A percentile compares a stretch with the other conserved stretches of the same genome.
Conservation (phyloP, 2,888 invertebrate genomes). For the Formica aserva region DNA sequence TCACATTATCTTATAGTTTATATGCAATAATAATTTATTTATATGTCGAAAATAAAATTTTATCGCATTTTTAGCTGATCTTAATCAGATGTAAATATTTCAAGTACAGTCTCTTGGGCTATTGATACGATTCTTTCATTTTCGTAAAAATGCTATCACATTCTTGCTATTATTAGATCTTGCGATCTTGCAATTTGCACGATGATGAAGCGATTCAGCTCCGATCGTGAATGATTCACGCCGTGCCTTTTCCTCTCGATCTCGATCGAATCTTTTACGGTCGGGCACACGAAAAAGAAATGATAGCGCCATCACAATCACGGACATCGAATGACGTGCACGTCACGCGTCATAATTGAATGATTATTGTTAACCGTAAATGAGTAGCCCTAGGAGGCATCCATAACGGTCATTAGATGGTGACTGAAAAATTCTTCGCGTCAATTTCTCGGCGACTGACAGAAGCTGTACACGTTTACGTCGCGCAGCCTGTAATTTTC, state of each 20-base stretch:
- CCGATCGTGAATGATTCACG: conserved; percentile 34
- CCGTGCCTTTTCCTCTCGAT: conserved; percentile 7
- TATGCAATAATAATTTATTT: not conserved
- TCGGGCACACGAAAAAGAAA: conserved; percentile 25
- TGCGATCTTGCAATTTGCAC: conserved; percentile 52
- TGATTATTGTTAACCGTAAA: conserved; percentile 80
- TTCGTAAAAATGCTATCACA: conserved; percentile 24
- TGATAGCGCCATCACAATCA: conserved; percentile 40
- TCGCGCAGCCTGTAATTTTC: conserved; percentile 73
- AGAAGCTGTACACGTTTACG: conserved; percentile 59
- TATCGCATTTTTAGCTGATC: not conserved
- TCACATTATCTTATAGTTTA: not conserved
- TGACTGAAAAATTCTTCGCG: conserved; percentile 66
- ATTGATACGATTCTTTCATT: not conserved
- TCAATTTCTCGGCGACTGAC: conserved; percentile 59
- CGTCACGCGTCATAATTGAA: conserved; percentile 82
- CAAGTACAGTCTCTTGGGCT: not conserved
- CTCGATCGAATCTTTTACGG: conserved; percentile 30
- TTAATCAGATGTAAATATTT: not conserved
- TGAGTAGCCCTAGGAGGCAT: conserved; percentile 70
- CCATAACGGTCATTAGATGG: conserved; percentile 65
- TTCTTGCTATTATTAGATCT: conserved; percentile 24
- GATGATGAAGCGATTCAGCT: conserved; percentile 43
- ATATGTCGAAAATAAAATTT: not conserved
- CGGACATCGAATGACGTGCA: conserved; percentile 60